phyloP scores from a whole-genome alignment of 2,113 vertebrate genomes.

The Hypomesus transpacificus region DNA sequence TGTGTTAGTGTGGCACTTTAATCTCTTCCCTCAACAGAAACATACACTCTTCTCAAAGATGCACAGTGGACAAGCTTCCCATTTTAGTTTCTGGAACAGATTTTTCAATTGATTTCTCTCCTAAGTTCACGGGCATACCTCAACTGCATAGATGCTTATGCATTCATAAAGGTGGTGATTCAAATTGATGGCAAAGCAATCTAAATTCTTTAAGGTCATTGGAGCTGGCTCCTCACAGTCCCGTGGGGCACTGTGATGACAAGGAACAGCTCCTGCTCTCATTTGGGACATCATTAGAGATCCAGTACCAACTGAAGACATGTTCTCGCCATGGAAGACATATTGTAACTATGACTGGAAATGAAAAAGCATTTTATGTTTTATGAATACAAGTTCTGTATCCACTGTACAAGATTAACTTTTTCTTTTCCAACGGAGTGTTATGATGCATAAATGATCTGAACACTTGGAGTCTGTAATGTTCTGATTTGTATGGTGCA shows the following conservation, averaged over 20 bases:
- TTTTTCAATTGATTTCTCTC: not conserved
- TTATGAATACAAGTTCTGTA: not conserved
- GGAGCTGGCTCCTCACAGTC: conserved; percentile 7
- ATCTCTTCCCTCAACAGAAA: conserved; percentile 18
- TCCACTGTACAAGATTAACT: too few relatives aligned
- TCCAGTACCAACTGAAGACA: not conserved
- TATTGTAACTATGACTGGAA: too few relatives aligned
- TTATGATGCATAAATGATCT: too few relatives aligned
- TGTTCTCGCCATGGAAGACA: too few relatives aligned
- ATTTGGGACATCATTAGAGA: conserved; percentile 8
- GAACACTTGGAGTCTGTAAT: not conserved
- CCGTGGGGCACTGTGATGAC: not conserved
- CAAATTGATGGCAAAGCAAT: conserved; percentile 13
- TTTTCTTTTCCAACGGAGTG: too few relatives aligned
- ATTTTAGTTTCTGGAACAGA: conserved; percentile 5
- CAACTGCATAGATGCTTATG: conserved; percentile 18
- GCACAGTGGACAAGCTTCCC: conserved; percentile 18
- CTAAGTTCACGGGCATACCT: not conserved
- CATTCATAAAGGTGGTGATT: conserved; percentile 19
- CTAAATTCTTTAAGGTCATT: conserved; percentile 26
- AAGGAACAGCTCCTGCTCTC: conserved; percentile 5
- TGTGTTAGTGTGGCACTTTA: conserved; percentile 50
- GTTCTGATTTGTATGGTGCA: not conserved
- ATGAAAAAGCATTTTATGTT: not conserved
- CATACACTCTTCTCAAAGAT: conserved; percentile 13